These are phyloP conservation scores for Rhyacichthys aspro DNA, from an alignment of 2,797 vertebrate genomes.

Conservation along the genomic window DNA sequence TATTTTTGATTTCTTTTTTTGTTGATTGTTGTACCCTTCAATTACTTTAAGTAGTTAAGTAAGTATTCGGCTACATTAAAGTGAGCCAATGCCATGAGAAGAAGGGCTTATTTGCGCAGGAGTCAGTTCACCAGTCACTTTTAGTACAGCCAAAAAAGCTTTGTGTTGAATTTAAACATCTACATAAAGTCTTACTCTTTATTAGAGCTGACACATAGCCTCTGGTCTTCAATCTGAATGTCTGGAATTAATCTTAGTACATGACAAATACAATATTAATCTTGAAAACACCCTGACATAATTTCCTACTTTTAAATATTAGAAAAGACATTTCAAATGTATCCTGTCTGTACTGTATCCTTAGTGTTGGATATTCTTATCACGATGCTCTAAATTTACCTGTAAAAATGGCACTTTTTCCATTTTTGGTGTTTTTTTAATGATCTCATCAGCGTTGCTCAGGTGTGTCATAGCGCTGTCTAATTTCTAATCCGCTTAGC, in stretches of 20 bases:
- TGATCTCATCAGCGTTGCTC: conserved; percentile 13
- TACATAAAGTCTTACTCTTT: no score
- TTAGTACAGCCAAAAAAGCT: no score
- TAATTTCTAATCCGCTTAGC: conserved; percentile 19
- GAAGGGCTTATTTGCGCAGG: no score
- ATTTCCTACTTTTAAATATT: neutral
- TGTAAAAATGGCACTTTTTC: conserved; percentile 9
- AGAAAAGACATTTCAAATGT: no score
- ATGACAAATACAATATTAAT: conserved; percentile 12
- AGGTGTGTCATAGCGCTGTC: conserved; percentile 14
- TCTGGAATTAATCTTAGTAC: conserved; percentile 28
- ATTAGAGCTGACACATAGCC: conserved; percentile 25
- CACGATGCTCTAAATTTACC: conserved; percentile 3
- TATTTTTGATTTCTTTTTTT: no score
- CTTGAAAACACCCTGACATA: conserved; percentile 14
- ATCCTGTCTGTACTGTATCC: neutral
- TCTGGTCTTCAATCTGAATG: conserved; percentile 45
- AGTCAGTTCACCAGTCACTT: no score
- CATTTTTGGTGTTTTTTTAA: conserved; percentile 23
- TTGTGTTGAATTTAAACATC: neutral
- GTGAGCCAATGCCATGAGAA: no score
- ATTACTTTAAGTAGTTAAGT: no score
- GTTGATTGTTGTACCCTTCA: no score
- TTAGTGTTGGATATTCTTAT: neutral
- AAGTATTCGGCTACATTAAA: no score